Evolutionary conservation across 2,888 invertebrate genomes (phyloP), one percentile per base, ranked within the genome.

Genomic region (Lacanobia wlatinum): DNA sequence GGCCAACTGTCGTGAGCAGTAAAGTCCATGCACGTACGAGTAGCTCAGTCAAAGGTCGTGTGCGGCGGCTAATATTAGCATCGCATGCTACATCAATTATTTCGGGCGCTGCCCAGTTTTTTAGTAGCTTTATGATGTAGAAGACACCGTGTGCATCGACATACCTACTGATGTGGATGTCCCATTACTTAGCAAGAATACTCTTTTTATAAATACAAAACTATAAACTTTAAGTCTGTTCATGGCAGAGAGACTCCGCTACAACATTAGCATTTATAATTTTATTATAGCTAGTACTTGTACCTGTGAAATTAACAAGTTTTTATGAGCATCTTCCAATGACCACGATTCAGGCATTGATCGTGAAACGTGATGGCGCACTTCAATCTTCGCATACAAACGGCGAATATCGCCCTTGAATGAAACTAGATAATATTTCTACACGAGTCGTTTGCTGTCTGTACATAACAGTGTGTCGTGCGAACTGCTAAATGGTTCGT

Each of bases 1-100:
- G 50, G 52, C 53, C 21, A 14, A 18, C 16, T 48, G n/a, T 1
- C 50, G 12, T 38, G 23, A 18, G 50, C 14, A 28, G 71, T 65
- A 48, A 61, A 79, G 65, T 79, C 56, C 52, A 40, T 34, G 48
- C 73, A 59, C 62, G 38, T 28, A 43, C 43, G 43, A 16, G 43
- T 43, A 43, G 63, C 64, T 48, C 61, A 63, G 59, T 59, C 58
- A 67, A 67, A 73, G 77, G 62, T 77, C 77, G 59, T 16, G n/a
- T 16, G 43, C 10, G 38, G 18, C 63, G 46, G 21, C 59, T 77
- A 74, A 56, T 64, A 40, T 55, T 74, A 80, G 50, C 61, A 38
- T 38, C 59, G 38, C 63, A 18, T 48, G 40, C 48, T 60, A 52
- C 38, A 46, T 28, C 43, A 23, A 14, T 50, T 38, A 59, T 59